phyloP scores from a whole-genome alignment of 2,113 vertebrate species.

The Calidris pygmaea region DNA sequence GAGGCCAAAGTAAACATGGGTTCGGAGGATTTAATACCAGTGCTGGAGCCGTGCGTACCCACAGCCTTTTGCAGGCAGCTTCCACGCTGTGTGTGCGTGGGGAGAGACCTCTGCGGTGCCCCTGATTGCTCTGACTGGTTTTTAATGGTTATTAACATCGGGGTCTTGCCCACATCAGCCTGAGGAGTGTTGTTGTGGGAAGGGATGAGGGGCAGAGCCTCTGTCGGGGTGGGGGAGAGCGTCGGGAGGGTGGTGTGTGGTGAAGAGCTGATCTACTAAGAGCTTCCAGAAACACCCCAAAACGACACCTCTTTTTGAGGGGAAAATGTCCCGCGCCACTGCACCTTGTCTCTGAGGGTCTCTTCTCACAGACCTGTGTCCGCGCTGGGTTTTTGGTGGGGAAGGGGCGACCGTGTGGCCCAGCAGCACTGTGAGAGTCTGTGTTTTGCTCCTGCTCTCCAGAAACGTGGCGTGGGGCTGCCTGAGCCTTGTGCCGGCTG shows the following conservation, averaged over 20 bases:
- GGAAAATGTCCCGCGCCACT: accelerated
- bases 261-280: neutral
- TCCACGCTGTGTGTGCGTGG: accelerated
- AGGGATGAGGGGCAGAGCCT: neutral
- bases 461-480: accelerated
- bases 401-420: accelerated
- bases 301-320: neutral
- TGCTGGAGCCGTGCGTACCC: accelerated
- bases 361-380: neutral
- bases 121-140: neutral
- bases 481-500: accelerated
- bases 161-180: accelerated
- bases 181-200: accelerated
- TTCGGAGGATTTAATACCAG: neutral
- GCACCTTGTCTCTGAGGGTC: neutral
- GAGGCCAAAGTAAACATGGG: neutral
- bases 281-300: neutral
- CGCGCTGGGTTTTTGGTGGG: accelerated
- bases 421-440: neutral
- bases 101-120: neutral
- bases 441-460: neutral
- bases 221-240: too few species aligned
- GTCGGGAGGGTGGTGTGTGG: accelerated
- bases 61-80: neutral
- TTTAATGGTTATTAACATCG: neutral